A percentile compares a stretch with the other conserved stretches of the same genome.
phyloP scores from a whole-genome alignment of 2,113 vertebrate genomes.

The Axis porcinus region DNA sequence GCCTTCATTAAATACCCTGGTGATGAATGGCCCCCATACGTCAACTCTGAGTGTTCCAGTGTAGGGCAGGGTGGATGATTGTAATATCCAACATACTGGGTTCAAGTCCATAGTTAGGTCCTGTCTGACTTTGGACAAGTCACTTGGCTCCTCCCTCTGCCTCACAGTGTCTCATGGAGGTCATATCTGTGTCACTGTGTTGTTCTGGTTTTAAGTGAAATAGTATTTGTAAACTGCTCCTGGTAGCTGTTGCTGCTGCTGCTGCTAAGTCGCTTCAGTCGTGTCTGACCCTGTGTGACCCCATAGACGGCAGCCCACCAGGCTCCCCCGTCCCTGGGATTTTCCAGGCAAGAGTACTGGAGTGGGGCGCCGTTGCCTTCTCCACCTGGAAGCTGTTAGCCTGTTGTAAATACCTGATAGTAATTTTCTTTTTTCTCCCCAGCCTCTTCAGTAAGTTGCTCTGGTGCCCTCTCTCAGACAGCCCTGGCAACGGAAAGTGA shows the following conservation, averaged over 20 bases:
- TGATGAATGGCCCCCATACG: not conserved
- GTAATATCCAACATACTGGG: too few species aligned
- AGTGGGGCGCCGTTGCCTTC: not conserved
- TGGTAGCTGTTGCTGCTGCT: not conserved
- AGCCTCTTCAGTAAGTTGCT: not conserved
- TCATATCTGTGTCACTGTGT: not conserved
- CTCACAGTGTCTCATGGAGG: not conserved
- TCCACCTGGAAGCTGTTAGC: not conserved
- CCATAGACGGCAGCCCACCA: not conserved
- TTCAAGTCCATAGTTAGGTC: not conserved
- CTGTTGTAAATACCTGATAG: not conserved
- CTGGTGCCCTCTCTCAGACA: not conserved
- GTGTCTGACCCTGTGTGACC: accelerated
- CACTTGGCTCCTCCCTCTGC: not conserved
- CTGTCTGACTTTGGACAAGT: not conserved
- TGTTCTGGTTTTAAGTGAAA: not conserved
- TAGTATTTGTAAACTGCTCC: not conserved
- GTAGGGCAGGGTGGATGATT: not conserved
- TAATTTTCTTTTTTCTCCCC: not conserved
- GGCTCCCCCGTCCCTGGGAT: not conserved
- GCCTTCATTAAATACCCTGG: not conserved
- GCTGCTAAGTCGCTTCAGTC: too few species aligned
- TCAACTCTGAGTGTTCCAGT: not conserved
- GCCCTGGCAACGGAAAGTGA: not conserved
- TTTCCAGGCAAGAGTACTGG: not conserved